Conservation (phyloP, 2,113 vertebrate genomes). For the Sprattus sprattus region DNA sequence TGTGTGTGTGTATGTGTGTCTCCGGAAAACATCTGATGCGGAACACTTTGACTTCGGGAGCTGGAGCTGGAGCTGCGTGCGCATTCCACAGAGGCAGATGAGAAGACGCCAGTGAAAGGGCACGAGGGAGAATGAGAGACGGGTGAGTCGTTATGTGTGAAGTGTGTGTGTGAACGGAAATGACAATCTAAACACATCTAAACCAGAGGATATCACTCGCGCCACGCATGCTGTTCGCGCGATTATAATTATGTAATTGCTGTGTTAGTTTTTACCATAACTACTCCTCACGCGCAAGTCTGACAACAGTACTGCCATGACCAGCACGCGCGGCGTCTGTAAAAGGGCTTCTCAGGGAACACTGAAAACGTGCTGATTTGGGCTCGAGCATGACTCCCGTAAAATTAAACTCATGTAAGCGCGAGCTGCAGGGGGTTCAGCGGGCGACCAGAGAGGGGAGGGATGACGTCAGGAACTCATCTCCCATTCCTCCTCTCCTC, state of each 20-base stretch:
- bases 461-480: neutral
- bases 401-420: neutral
- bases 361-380: too few species aligned
- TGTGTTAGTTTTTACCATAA: neutral
- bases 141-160: neutral
- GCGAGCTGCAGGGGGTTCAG: neutral
- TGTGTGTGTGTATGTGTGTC: too few species aligned
- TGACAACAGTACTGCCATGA: neutral
- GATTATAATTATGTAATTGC: neutral
- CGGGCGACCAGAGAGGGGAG: neutral
- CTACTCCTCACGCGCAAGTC: neutral
- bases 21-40: too few species aligned
- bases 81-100: too few species aligned
- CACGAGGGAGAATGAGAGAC: neutral
- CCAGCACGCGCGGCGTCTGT: neutral
- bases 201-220: neutral
- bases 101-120: neutral
- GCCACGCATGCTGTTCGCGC: neutral
- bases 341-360: too few species aligned
- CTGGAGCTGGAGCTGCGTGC: too few species aligned
- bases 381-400: too few species aligned
- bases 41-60: too few species aligned
- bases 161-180: neutral
- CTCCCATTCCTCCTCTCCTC: conserved; percentile 25
- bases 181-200: neutral